Base-by-base conservation (phyloP, 1,140 invertebrate genomes). In the Eubasilissa regina region DNA sequence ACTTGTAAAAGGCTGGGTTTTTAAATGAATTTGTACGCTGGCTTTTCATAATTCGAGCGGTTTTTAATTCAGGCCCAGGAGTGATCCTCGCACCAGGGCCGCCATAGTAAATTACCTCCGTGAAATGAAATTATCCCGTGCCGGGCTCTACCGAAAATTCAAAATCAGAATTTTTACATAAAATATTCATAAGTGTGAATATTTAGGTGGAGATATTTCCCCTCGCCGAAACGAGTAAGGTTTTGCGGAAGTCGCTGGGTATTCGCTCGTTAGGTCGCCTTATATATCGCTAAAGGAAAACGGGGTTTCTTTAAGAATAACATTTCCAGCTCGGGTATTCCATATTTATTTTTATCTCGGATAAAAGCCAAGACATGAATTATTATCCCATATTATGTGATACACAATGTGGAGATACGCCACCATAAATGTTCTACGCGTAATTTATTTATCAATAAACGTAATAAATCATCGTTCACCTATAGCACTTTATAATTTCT, bases 261-360 rank as follows among this genome's bases (percentile, higher is more conserved):
- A 60, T 60, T 60, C 56, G 56, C 56, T 60, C 56, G 56, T 60
- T 60, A 60, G 17, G 56, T 60, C 17, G 12, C 17, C 56, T 60
- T 60, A 60, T 60, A 60, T 60, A 60, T 60, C 17, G 17, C 56
- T 19, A 21, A 60, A 60, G 56, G 56, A 17, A 60, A 60, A n/a
- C 12, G 17, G 19, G 19, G 10, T 60, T 60, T 21, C 17, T 19
- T 60, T 60, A 15, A 60, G 17, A 19, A 60, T 15, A 15, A 21
- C 13, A 19, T n/a, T 19, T 48, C 66, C 43, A 45, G 45, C 66
- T 0, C 43, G 44, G 44, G 11, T 70, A 70, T 70, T 70, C 66
- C 66, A 70, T 70, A 70, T 70, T 70, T 70, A 70, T 70, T 70
- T 48, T 66, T 70, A 44, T 48, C 66, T 70, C 13, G 44, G n/a